Evolutionary conservation across 35 echinoderm and acorn worm genomes (phyloP).

Genomic region (Apostichopus parvimensis): DNA sequence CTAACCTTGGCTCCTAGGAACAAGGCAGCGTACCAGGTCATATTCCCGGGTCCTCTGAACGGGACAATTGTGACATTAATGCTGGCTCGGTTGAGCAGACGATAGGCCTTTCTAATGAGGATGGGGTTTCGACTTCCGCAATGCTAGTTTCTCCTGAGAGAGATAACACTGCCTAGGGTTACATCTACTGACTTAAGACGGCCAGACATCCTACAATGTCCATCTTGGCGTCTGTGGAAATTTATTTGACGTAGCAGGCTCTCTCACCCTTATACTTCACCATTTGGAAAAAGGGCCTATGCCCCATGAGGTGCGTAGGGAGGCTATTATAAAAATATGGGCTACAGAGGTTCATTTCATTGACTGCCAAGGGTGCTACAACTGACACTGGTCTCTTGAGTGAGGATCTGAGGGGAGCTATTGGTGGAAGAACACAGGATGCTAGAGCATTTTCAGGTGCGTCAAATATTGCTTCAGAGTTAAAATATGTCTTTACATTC

Average conservation of each 20-base stretch:
- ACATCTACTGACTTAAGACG: no score
- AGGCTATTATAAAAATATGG: conserved; percentile 9
- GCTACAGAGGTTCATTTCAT: background rate
- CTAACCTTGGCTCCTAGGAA: background rate
- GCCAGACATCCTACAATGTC: no score
- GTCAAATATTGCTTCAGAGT: conserved; percentile 10
- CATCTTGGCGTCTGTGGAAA: background rate
- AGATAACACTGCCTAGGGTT: no score
- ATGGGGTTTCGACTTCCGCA: no score
- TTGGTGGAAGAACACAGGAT: conserved; percentile 28
- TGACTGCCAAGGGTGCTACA: background rate
- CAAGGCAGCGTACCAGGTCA: background rate
- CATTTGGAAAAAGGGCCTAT: conserved; percentile 21
- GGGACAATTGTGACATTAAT: background rate
- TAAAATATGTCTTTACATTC: background rate
- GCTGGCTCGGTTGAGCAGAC: conserved; percentile 34
- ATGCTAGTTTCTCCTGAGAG: no score
- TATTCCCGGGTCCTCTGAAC: background rate
- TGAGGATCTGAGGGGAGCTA: background rate
- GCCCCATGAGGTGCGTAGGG: conserved; percentile 1
- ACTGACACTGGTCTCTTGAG: conserved; percentile 11
- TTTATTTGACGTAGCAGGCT: conserved; percentile 18
- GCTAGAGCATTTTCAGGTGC: background rate
- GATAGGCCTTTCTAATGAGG: background rate
- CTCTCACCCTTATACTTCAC: conserved; percentile 12